Percentiles rank a stretch among this genome's conserved stretches.
Conservation (phyloP, 1,140 invertebrate species). For the Palaemon carinicauda region DNA sequence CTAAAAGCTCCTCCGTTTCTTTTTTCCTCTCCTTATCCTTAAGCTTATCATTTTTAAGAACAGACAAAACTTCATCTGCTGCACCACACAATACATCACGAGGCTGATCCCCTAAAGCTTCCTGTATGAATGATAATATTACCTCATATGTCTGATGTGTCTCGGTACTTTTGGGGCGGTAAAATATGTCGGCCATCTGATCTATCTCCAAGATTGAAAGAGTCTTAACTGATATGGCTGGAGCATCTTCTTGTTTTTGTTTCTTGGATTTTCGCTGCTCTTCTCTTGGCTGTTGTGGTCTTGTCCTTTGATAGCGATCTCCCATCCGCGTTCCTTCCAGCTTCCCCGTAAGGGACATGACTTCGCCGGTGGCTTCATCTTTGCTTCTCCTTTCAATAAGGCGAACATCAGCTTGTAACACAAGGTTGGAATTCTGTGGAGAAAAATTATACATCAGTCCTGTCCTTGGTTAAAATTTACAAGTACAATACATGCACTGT, state of each 20-base stretch:
- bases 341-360: slow-evolving; percentile 93
- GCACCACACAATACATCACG: slow-evolving; percentile 96
- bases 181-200: slow-evolving; percentile 92
- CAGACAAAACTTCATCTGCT: slow-evolving; percentile 95
- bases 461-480: neutral
- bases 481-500: no score
- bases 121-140: slow-evolving; percentile 94
- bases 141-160: slow-evolving; percentile 97
- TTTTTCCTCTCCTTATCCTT: slow-evolving; percentile 94
- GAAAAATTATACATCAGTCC: slow-evolving; percentile 56
- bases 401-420: slow-evolving; percentile 98
- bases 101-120: slow-evolving; percentile 96
- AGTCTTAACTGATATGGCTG: slow-evolving; percentile 75
- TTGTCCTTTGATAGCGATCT: slow-evolving; percentile 87
- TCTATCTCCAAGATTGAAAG: slow-evolving; percentile 71
- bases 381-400: slow-evolving; percentile 94
- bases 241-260: slow-evolving; percentile 88
- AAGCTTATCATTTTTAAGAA: slow-evolving; percentile 93
- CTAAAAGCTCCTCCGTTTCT: slow-evolving; percentile 89
- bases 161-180: slow-evolving; percentile 96
- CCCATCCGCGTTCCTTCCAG: slow-evolving; percentile 95
- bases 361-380: slow-evolving; percentile 99
- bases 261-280: slow-evolving; percentile 64
- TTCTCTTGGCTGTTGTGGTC: slow-evolving; percentile 75
- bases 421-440: slow-evolving; percentile 97